These are phyloP conservation scores for Triplophysa tibetana DNA, from an alignment of 2,113 vertebrate species.

Conservation along the genomic window DNA sequence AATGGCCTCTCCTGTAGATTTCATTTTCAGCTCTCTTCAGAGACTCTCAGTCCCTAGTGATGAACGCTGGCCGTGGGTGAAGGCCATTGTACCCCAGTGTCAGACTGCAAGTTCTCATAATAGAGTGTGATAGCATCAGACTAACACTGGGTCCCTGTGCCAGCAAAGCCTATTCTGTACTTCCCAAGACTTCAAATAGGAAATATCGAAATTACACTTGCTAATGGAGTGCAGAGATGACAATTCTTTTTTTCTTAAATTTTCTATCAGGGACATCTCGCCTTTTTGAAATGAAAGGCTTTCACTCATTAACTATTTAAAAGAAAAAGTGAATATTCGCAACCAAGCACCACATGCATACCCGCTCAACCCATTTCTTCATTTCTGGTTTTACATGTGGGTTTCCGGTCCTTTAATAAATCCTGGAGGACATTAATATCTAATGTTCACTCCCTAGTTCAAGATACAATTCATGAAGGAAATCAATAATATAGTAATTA, in stretches of 20 bases:
- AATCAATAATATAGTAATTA: neutral
- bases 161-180: constrained; percentile 27
- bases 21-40: constrained; percentile 39
- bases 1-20: constrained; percentile 42
- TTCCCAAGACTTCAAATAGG: constrained; percentile 59
- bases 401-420: constrained; percentile 34
- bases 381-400: neutral
- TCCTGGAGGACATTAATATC: constrained; percentile 71
- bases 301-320: constrained; percentile 54
- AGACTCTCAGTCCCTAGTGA: constrained; percentile 41
- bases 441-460: constrained; percentile 62
- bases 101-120: constrained; percentile 52
- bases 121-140: constrained; percentile 55
- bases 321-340: constrained; percentile 29
- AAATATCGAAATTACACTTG: constrained; percentile 75
- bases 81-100: constrained; percentile 40
- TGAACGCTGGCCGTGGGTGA: constrained; percentile 17
- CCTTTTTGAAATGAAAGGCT: constrained; percentile 62
- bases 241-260: constrained; percentile 48
- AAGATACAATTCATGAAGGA: neutral
- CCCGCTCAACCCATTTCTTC: constrained; percentile 27
- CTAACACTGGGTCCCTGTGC: constrained; percentile 45
- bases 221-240: constrained; percentile 63
- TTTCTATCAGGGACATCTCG: constrained; percentile 58
- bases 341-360: neutral